Conservation (phyloP, 1,140 invertebrate genomes). For the Oncopeltus fasciatus region DNA sequence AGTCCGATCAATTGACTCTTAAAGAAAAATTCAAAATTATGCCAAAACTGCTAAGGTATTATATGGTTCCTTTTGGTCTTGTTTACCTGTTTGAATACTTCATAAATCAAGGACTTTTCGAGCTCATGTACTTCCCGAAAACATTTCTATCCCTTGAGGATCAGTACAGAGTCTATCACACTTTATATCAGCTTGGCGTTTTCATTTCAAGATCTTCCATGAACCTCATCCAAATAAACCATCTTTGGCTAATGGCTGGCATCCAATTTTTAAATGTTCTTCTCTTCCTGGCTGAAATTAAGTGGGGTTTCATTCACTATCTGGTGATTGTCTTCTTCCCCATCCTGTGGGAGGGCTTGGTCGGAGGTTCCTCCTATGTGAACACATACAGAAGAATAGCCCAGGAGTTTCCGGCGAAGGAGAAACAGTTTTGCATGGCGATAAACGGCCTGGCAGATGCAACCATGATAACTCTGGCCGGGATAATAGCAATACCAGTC, state of each 20-base stretch:
- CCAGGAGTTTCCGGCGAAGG: slow-evolving; percentile 46
- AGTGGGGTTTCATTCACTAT: slow-evolving; percentile 53
- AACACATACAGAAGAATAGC: slow-evolving; percentile 71
- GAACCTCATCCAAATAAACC: slow-evolving; percentile 50
- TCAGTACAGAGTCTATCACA: slow-evolving; percentile 75
- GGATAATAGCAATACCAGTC: slow-evolving; percentile 50
- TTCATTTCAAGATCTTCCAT: slow-evolving; percentile 76
- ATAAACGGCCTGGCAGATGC: slow-evolving; percentile 60
- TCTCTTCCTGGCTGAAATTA: slow-evolving; percentile 47
- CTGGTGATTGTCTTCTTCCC: slow-evolving; percentile 58
- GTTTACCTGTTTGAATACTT: slow-evolving; percentile 84
- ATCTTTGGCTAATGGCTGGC: slow-evolving; percentile 59
- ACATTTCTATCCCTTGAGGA: slow-evolving; percentile 43
- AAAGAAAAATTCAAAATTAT: slow-evolving; percentile 40
- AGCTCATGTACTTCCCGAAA: slow-evolving; percentile 54
- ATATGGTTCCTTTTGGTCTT: slow-evolving; percentile 61
- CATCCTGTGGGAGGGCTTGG: slow-evolving; percentile 63
- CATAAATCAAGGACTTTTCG: slow-evolving; percentile 78
- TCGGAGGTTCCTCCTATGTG: slow-evolving; percentile 74
- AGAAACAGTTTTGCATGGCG: slow-evolving; percentile 49
- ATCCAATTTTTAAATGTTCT: slow-evolving; percentile 56
- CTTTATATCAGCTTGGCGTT: slow-evolving; percentile 74
- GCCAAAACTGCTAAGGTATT: slow-evolving; percentile 46
- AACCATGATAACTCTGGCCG: slow-evolving; percentile 58
- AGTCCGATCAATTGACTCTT: background rate